These are phyloP conservation scores for Heliconius hortense DNA, from an alignment of 2,888 invertebrate species.

Conservation along the genomic window DNA sequence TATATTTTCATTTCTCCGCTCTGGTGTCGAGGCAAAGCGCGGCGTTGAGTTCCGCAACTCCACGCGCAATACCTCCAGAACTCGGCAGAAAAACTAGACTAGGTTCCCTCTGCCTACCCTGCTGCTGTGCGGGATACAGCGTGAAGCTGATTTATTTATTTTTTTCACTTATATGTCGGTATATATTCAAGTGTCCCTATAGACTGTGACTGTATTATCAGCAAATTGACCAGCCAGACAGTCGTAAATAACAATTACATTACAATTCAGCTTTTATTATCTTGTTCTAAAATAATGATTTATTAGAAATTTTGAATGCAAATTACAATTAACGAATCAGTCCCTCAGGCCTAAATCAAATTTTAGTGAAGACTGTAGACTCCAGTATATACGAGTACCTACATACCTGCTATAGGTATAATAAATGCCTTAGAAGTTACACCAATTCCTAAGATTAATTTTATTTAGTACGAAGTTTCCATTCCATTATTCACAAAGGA, in stretches of 20 bases:
- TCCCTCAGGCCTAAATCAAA: slow-evolving; percentile 19
- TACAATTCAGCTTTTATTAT: slow-evolving; percentile 17
- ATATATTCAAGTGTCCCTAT: not conserved
- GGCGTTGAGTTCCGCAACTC: no score
- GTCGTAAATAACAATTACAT: slow-evolving; percentile 17
- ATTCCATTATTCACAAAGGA: slow-evolving; percentile 4
- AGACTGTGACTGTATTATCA: slow-evolving; percentile 6
- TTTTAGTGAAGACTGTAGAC: not conserved
- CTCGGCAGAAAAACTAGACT: no score
- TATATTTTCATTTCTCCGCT: no score
- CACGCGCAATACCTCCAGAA: no score
- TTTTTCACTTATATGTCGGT: not conserved
- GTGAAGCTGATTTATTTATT: no score
- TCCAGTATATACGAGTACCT: not conserved
- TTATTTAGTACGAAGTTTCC: not conserved
- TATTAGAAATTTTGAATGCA: slow-evolving; percentile 9
- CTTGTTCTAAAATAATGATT: slow-evolving; percentile 12
- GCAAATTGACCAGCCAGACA: not conserved
- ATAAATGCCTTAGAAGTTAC: slow-evolving; percentile 4
- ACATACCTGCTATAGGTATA: not conserved
- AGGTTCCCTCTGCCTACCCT: no score
- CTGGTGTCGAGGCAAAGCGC: no score
- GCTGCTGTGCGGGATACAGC: no score
- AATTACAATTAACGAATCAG: slow-evolving; percentile 11
- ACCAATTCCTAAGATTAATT: not conserved